These are phyloP conservation scores for Cyclargus thomasi DNA, from an alignment of 1,140 invertebrate genomes.

Conservation along the genomic window DNA sequence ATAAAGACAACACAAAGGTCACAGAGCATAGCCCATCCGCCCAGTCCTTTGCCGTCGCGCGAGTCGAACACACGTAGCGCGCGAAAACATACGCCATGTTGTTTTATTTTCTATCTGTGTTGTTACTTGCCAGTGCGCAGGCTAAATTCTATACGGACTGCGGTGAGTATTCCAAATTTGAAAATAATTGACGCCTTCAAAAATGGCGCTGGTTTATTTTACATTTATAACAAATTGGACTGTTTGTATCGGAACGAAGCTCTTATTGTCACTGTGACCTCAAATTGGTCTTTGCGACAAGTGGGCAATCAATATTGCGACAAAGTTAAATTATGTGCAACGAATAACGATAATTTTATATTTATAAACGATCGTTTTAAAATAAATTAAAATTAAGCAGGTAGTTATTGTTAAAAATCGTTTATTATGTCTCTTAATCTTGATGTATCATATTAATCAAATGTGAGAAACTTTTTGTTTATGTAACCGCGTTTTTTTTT, in stretches of 20 bases:
- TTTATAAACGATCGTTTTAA: too few relatives aligned
- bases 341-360: too few relatives aligned
- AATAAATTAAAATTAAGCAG: too few relatives aligned
- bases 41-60: slow-evolving; percentile 48
- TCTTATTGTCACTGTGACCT: background rate
- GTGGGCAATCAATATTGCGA: too few relatives aligned
- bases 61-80: slow-evolving; percentile 58
- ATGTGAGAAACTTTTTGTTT: too few relatives aligned
- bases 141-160: slow-evolving; percentile 63
- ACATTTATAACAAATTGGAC: background rate
- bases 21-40: slow-evolving; percentile 37
- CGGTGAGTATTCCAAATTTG: slow-evolving; percentile 36
- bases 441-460: too few relatives aligned
- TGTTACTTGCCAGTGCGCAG: slow-evolving; percentile 51
- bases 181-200: background rate
- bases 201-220: too few relatives aligned
- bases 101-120: slow-evolving; percentile 35
- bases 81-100: slow-evolving; percentile 50
- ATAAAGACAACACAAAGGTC: slow-evolving; percentile 57
- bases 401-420: too few relatives aligned
- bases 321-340: too few relatives aligned
- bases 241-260: background rate
- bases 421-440: too few relatives aligned
- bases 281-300: too few relatives aligned
- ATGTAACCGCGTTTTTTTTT: too few relatives aligned